Evolutionary conservation across 1,140 invertebrate genomes (phyloP).

Genomic region (Aphelenchoides besseyi): DNA sequence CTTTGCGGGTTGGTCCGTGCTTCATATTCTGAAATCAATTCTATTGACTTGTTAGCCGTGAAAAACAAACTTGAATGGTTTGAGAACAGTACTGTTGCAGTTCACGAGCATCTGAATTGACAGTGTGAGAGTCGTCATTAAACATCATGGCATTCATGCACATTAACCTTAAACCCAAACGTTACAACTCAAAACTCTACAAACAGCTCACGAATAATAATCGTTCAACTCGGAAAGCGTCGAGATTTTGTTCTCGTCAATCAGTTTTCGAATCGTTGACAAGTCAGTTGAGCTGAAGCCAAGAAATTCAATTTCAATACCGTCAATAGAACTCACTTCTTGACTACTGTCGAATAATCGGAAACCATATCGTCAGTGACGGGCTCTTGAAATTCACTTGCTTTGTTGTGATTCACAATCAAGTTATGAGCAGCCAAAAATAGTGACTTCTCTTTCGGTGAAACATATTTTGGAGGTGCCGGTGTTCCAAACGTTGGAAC

Average conservation of each 20-base stretch:
- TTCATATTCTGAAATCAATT: neutral
- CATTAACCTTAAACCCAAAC: too few species aligned
- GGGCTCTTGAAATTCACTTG: neutral
- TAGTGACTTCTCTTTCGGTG: neutral
- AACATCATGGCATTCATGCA: constrained; percentile 15
- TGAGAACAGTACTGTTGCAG: neutral
- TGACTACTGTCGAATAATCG: neutral
- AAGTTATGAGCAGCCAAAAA: neutral
- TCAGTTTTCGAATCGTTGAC: constrained; percentile 8
- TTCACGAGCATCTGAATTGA: neutral
- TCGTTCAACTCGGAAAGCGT: constrained; percentile 13
- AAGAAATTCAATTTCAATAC: constrained; percentile 2
- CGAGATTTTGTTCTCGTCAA: constrained; percentile 4
- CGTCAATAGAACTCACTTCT: neutral
- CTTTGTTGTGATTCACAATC: neutral
- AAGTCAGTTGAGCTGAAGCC: constrained; percentile 9
- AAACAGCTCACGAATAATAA: too few species aligned
- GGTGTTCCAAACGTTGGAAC: neutral
- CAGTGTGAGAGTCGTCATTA: neutral
- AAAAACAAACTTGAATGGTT: neutral
- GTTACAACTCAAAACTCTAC: too few species aligned
- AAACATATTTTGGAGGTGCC: neutral
- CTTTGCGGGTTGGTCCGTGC: neutral
- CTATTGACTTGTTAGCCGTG: neutral
- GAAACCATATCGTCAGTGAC: neutral